Evolutionary conservation across 37 sponge, comb jelly and placozoan genomes (phyloP).

Genomic region (Aphrocallistes beatrix): DNA sequence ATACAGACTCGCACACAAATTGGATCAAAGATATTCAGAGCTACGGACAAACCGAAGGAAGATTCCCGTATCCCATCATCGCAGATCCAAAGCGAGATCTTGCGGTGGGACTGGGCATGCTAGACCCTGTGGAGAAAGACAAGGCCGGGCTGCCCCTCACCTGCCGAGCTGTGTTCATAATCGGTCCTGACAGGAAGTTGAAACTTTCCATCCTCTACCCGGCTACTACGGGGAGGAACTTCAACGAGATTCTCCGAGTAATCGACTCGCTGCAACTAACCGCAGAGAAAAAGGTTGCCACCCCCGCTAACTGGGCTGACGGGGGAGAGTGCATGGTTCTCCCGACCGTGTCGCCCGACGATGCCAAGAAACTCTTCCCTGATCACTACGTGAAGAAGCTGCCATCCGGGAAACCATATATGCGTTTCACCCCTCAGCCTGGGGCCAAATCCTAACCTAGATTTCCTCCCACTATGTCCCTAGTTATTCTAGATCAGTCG

Average conservation of each 20-base stretch:
- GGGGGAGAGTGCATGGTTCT: slow-evolving; percentile 96
- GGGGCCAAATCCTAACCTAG: too few relatives aligned
- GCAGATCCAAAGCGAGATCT: slow-evolving; percentile 77
- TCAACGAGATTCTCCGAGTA: slow-evolving; percentile 85
- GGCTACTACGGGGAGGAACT: slow-evolving; percentile 91
- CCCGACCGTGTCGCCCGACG: slow-evolving; percentile 72
- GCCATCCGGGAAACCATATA: slow-evolving; percentile 97
- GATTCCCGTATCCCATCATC: slow-evolving; percentile 84
- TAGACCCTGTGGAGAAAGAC: slow-evolving; percentile 95
- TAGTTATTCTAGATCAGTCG: too few relatives aligned
- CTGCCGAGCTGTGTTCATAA: slow-evolving; percentile 79
- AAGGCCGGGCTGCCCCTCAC: slow-evolving; percentile 89
- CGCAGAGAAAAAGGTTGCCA: slow-evolving; percentile 90
- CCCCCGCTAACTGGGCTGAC: slow-evolving; percentile 90
- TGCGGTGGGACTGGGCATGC: slow-evolving; percentile 82
- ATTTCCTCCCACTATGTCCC: too few relatives aligned
- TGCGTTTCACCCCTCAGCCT: slow-evolving; percentile 90
- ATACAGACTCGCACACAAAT: slow-evolving; percentile 50
- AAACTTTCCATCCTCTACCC: slow-evolving; percentile 95
- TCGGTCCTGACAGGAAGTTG: slow-evolving; percentile 90
- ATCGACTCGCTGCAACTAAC: slow-evolving; percentile 95
- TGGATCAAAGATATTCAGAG: slow-evolving; percentile 84
- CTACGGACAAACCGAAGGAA: slow-evolving; percentile 16
- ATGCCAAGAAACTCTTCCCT: slow-evolving; percentile 75
- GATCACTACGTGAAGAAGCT: slow-evolving; percentile 39